Evolutionary conservation across 2,797 vertebrate genomes (phyloP), one percentile per base, ranked within the genome.

Genomic region (Gobio occitaniae): DNA sequence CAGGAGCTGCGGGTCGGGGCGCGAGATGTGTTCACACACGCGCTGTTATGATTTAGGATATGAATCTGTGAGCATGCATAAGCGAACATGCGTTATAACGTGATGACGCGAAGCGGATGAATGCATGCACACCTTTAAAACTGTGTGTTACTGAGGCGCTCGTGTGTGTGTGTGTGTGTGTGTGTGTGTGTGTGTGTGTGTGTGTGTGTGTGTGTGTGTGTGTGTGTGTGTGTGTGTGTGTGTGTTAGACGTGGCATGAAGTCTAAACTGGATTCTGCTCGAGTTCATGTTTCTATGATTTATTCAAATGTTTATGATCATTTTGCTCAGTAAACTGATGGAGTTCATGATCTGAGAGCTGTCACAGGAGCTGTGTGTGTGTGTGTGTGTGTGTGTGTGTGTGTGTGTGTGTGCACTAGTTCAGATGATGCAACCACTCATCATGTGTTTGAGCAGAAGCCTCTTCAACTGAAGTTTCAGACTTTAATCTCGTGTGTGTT

Each of bases 391-490:
- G 41, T 41, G 41, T 41, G 41, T 41, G 38, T 41, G 41, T 41
- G 41, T 41, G 41, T 41, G 41, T 41, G 41, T 41, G 5, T 19
- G 79, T 12, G 32, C n/a, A 71, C 66, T 44, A 56, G 79, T 81
- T 44, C n/a, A 66, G 70, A 93, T 95, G 94, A 95, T 93, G 95
- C 94, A 95, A 95, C 91, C 88, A 84, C 72, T 21, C 32, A 41
- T 6, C 65, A 52, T 89, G 74, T 21, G 90, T 95, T 93, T 94
- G 94, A 92, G 93, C 93, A 93, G 68, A 25, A 41, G 4, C 6
- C 0, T 16, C 19, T 38, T n/a, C 38, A 48, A 54, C 54, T 36
- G 0, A 36, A 36, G 36, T 3, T 7, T 36, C 6, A 29, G 29
- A 44, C 25, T 74, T 19, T 74, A 19, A 6, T 17, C 0, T 32